Percentiles rank a stretch among this genome's conserved stretches.
These are phyloP conservation scores for Mus caroli DNA, from an alignment of 2,797 vertebrate species.

Conservation along the genomic window DNA sequence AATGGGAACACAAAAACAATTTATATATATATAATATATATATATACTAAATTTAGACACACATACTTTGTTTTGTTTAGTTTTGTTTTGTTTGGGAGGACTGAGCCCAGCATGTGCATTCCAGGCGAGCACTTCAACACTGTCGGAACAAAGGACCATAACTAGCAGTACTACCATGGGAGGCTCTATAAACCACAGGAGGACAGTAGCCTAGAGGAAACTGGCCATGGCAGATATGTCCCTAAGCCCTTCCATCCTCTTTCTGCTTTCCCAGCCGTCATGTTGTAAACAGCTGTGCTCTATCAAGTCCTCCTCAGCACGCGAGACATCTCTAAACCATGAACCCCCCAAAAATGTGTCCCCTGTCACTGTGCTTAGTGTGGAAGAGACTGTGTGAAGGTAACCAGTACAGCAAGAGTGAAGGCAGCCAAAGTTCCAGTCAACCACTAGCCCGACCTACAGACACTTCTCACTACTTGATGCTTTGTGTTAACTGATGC, in stretches of 20 bases:
- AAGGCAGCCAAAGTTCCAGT: slow-evolving; percentile 1
- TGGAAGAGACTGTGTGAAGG: not conserved
- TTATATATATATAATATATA: not conserved
- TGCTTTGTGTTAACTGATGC: slow-evolving; percentile 11
- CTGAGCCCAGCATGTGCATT: not conserved
- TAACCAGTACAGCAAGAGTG: not conserved
- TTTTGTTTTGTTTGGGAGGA: not conserved
- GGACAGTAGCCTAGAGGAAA: not conserved
- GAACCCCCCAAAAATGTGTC: not conserved
- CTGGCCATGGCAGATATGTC: not conserved
- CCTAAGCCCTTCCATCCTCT: not conserved
- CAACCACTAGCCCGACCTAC: not conserved
- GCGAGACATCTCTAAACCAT: not conserved
- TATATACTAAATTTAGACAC: not conserved
- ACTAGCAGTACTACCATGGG: not conserved
- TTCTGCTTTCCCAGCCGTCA: not conserved
- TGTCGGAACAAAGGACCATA: not conserved
- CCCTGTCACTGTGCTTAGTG: not conserved
- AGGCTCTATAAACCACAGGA: not conserved
- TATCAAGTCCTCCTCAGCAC: not conserved
- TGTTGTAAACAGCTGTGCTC: not conserved
- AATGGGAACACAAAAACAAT: not conserved
- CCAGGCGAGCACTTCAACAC: not conserved
- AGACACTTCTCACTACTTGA: not conserved
- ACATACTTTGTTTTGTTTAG: not conserved